Conservation (phyloP, 2,797 vertebrate species). For the Spinus pinus region DNA sequence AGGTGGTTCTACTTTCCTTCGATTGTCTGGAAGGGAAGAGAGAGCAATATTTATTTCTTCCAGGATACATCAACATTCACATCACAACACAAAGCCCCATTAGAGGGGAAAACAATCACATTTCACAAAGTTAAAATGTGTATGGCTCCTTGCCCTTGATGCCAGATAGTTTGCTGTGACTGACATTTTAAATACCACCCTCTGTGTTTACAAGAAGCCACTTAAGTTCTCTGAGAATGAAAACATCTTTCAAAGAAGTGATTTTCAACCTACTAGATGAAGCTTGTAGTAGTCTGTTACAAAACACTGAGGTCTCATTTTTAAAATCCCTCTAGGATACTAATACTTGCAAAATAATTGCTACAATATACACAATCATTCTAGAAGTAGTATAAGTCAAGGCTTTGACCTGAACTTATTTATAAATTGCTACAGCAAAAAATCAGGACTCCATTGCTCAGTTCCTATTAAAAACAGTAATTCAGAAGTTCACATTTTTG, state of each 20-base stretch:
- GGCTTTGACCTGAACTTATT: neutral
- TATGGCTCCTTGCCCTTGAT: neutral
- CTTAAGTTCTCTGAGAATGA: neutral
- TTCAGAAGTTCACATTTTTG: neutral
- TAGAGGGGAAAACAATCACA: neutral
- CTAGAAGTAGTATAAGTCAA: neutral
- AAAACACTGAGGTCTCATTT: neutral
- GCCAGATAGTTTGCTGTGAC: neutral
- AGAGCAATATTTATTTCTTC: neutral
- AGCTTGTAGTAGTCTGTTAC: neutral
- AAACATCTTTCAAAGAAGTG: neutral
- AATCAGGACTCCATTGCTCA: neutral
- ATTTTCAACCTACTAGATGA: neutral
- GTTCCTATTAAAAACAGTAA: neutral
- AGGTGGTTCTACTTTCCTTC: conserved; percentile 88
- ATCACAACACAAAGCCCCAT: neutral
- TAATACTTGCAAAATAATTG: neutral
- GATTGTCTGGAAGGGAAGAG: conserved; percentile 78
- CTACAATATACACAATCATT: neutral
- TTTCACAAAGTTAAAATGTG: neutral
- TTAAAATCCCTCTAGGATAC: neutral
- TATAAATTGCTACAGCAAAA: neutral
- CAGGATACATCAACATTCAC: neutral
- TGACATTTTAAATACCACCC: neutral
- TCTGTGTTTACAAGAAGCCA: neutral